Evolutionary conservation across 2,888 invertebrate genomes (phyloP).

Genomic region (Odontomyia ornata): DNA sequence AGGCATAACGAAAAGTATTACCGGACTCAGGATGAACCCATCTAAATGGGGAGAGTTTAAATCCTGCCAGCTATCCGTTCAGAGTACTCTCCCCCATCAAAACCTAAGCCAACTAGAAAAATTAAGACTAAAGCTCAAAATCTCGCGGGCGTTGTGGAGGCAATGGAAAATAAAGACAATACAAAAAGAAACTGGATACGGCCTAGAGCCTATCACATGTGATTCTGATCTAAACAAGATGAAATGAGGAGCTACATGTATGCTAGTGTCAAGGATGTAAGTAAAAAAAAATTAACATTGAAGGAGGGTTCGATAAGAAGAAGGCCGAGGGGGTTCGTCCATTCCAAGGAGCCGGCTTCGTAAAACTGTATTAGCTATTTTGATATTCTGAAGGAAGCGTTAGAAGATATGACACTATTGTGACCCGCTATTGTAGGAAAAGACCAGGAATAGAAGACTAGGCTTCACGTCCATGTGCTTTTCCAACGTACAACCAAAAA

Average conservation of each 20-base stretch:
- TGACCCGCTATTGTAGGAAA: neutral
- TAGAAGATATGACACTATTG: constrained; percentile 9
- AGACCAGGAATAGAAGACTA: constrained; percentile 13
- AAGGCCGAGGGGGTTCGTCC: neutral
- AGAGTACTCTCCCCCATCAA: constrained; percentile 1
- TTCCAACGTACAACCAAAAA: constrained; percentile 14
- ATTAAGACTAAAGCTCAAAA: constrained; percentile 21
- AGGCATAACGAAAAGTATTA: neutral
- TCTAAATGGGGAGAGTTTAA: constrained; percentile 4
- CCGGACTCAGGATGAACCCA: neutral
- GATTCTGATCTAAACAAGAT: constrained; percentile 13
- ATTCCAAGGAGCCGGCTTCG: constrained; percentile 20
- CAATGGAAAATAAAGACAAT: constrained; percentile 18
- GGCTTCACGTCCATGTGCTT: constrained; percentile 35
- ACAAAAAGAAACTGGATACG: neutral
- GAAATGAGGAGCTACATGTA: constrained; percentile 1
- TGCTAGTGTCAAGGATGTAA: neutral
- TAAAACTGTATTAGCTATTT: constrained; percentile 27
- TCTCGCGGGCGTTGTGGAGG: neutral
- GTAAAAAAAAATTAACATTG: neutral
- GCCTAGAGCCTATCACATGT: constrained; percentile 17
- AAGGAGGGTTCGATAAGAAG: constrained; percentile 4
- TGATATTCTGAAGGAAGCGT: constrained; percentile 16
- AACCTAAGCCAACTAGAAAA: constrained; percentile 32
- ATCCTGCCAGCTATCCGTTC: constrained; percentile 31